phyloP scores from a whole-genome alignment of 2,113 vertebrate species.

The Catharus fuscescens region DNA sequence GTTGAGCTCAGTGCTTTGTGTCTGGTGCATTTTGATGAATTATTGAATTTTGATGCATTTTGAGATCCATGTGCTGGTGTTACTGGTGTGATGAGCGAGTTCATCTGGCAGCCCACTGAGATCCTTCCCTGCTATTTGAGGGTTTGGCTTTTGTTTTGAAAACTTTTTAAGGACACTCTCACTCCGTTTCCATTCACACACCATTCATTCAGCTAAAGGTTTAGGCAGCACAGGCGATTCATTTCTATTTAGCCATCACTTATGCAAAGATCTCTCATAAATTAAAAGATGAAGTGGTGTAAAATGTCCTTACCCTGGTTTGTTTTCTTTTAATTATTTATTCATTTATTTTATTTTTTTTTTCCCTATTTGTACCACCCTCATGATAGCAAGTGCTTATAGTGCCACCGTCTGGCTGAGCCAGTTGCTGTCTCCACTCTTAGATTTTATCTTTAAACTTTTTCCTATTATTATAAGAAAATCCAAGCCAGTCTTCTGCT shows the following conservation, averaged over 20 bases:
- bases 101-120: background rate
- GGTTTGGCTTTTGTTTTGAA: background rate
- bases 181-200: background rate
- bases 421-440: background rate
- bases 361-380: background rate
- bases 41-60: background rate
- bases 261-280: background rate
- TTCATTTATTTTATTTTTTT: background rate
- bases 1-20: background rate
- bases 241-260: background rate
- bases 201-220: background rate
- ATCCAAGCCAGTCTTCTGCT: background rate
- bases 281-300: background rate
- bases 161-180: background rate
- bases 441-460: background rate
- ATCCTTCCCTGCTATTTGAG: background rate
- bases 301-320: background rate
- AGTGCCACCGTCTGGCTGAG: conserved; percentile 76
- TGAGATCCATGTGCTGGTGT: background rate
- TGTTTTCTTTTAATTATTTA: background rate
- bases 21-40: background rate
- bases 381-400: conserved; percentile 56
- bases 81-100: background rate
- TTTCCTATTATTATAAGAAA: background rate
- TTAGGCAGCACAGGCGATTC: background rate